Percentiles rank a stretch among this genome's conserved stretches.
These are phyloP conservation scores for Actinia equina DNA, from an alignment of 64 coral and sea anemone genomes.

Conservation along the genomic window DNA sequence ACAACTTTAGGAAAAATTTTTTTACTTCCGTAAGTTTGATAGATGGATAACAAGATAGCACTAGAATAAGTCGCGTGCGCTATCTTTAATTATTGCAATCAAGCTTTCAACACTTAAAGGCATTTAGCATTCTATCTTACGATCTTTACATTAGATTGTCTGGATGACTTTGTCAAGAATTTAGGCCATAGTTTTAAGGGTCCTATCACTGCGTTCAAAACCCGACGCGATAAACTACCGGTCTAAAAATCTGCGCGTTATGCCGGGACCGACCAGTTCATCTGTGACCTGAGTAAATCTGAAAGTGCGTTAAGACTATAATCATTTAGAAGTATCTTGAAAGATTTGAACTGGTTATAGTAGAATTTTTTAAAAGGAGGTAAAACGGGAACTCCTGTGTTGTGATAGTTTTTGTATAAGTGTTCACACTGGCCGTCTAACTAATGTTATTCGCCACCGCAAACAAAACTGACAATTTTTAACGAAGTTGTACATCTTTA, in stretches of 20 bases:
- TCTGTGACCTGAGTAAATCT: too few species aligned
- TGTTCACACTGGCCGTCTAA: too few species aligned
- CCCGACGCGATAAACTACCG: not conserved
- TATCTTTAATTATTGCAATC: slow-evolving; percentile 17
- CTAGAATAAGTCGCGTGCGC: not conserved
- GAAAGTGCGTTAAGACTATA: too few species aligned
- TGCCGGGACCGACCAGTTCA: too few species aligned
- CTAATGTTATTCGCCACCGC: too few species aligned
- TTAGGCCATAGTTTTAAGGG: not conserved
- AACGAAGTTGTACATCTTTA: not conserved
- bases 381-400: too few species aligned
- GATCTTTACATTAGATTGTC: slow-evolving; percentile 15
- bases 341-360: too few species aligned
- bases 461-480: too few species aligned
- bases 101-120: slow-evolving; percentile 7
- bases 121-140: not conserved
- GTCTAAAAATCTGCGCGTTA: not conserved
- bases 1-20: not conserved
- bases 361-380: too few species aligned
- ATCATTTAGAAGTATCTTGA: too few species aligned
- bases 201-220: not conserved
- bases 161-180: not conserved
- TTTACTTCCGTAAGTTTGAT: not conserved
- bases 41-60: not conserved
- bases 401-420: too few species aligned